phyloP scores from a whole-genome alignment of 2,797 vertebrate genomes.

The Sebastes hubbsi region DNA sequence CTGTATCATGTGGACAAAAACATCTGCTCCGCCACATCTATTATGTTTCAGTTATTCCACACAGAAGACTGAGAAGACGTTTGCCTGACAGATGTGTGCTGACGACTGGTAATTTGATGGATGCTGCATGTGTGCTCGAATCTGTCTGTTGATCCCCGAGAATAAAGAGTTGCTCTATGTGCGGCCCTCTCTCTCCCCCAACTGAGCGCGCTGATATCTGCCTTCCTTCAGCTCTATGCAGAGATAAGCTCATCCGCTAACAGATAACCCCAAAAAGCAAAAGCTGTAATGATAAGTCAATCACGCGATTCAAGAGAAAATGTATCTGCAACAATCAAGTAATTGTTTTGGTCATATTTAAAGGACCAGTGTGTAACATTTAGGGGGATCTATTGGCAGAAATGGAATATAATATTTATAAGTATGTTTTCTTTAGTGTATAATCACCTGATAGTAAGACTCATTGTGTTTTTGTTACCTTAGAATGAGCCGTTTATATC shows the following conservation, averaged over 20 bases:
- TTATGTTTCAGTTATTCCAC: constrained; percentile 40
- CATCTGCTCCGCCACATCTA: constrained; percentile 63
- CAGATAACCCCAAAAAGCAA: neutral
- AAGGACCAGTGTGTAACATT: neutral
- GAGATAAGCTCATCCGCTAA: neutral
- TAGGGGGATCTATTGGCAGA: neutral
- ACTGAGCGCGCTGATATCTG: neutral
- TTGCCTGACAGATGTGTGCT: constrained; percentile 56
- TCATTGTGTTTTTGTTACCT: neutral
- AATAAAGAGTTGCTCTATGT: constrained; percentile 19
- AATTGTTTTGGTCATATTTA: neutral
- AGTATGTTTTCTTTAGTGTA: neutral
- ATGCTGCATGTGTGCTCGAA: constrained; percentile 41
- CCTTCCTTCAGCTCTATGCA: constrained; percentile 4
- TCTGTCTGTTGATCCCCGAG: constrained; percentile 21
- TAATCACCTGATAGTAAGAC: neutral
- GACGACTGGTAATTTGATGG: constrained; percentile 46
- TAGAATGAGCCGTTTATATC: neutral
- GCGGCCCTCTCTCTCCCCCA: neutral
- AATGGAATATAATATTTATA: neutral
- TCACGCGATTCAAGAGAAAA: neutral
- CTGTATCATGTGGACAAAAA: constrained; percentile 45
- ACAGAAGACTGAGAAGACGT: constrained; percentile 27
- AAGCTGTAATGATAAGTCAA: neutral
- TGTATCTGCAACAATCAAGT: neutral